Evolutionary conservation across 2,797 vertebrate species (phyloP).

Genomic region (Podarcis siculus): DNA sequence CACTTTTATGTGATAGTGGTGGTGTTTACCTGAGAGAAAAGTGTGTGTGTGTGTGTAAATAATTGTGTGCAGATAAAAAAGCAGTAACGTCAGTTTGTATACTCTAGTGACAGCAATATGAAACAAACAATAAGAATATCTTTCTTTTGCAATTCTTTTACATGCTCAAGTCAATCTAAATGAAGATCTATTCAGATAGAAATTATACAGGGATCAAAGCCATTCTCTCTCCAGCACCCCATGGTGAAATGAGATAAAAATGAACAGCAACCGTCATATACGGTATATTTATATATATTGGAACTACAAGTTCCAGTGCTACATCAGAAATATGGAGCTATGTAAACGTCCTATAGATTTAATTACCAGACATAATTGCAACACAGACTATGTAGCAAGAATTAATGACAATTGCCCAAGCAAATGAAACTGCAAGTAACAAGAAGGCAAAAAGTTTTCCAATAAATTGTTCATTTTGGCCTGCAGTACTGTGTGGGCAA

Average conservation of each 20-base stretch:
- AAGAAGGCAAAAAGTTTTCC: conserved; percentile 79
- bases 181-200: conserved; percentile 40
- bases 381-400: conserved; percentile 69
- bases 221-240: conserved; percentile 26
- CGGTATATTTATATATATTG: conserved; percentile 59
- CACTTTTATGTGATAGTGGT: neutral
- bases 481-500: conserved; percentile 78
- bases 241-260: conserved; percentile 49
- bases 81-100: neutral
- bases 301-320: conserved; percentile 69
- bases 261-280: conserved; percentile 59
- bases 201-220: conserved; percentile 31
- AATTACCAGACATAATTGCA: conserved; percentile 80
- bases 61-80: too few species aligned
- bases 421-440: conserved; percentile 76
- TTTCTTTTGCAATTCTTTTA: neutral
- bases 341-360: conserved; percentile 76
- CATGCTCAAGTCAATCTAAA: conserved; percentile 20
- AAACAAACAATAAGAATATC: conserved; percentile 20
- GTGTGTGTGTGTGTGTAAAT: too few species aligned
- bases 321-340: conserved; percentile 73
- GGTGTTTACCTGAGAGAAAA: neutral
- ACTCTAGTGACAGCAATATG: neutral
- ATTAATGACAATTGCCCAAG: conserved; percentile 72
- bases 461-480: conserved; percentile 80